Conservation (phyloP, 1,140 invertebrate genomes). For the Calycopis cecrops region DNA sequence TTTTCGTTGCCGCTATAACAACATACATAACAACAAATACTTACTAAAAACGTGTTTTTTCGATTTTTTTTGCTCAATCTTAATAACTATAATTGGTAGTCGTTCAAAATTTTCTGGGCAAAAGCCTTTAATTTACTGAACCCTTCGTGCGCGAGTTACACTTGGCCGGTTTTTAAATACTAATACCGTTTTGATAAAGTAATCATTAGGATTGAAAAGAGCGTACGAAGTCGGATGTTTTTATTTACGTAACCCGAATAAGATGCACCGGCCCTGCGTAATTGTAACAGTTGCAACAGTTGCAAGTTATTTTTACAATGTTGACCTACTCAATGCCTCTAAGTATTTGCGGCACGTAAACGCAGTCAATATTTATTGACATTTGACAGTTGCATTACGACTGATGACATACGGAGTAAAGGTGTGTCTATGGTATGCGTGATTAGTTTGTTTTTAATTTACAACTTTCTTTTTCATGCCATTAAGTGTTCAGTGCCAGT, state of each 20-base stretch:
- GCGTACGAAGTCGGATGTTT: constrained; percentile 13
- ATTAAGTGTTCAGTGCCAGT: background rate
- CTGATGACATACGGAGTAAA: constrained; percentile 1
- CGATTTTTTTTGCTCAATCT: no score
- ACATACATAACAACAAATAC: no score
- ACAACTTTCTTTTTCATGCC: background rate
- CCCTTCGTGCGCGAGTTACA: no score
- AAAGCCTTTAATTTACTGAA: no score
- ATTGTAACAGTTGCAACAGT: constrained; percentile 22
- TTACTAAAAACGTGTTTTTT: no score
- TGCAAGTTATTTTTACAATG: constrained; percentile 20
- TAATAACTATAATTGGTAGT: no score
- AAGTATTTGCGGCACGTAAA: constrained; percentile 29
- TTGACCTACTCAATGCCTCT: constrained; percentile 26
- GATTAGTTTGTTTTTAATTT: constrained; percentile 1
- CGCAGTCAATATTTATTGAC: constrained; percentile 34
- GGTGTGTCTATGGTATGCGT: constrained; percentile 1
- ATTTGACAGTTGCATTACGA: constrained; percentile 27
- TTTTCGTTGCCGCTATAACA: no score
- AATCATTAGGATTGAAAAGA: background rate
- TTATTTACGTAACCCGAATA: constrained; percentile 18
- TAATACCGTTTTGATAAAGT: constrained; percentile 2
- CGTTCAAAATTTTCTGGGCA: no score
- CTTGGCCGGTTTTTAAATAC: no score
- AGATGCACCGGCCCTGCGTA: constrained; percentile 11